Evolutionary conservation across 2,888 invertebrate species (phyloP).

Genomic region (Abrostola tripartita): DNA sequence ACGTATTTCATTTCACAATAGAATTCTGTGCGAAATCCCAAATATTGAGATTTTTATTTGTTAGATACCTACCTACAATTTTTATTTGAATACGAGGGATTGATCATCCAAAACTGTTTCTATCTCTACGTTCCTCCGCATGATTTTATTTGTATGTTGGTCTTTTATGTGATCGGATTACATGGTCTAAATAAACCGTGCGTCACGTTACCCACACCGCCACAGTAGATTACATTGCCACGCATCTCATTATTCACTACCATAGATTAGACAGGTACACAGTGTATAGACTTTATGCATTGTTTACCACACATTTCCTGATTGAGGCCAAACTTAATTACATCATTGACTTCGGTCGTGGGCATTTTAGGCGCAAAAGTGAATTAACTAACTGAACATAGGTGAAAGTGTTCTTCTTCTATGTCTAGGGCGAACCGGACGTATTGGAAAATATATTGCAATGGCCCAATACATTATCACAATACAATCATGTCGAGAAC

Average conservation of each 20-base stretch:
- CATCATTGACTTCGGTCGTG: conserved; percentile 15
- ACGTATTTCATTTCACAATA: background rate
- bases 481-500: background rate
- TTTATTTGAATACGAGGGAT: conserved; percentile 2
- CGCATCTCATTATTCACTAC: conserved; percentile 14
- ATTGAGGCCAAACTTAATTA: conserved; percentile 56
- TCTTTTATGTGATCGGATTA: too few species aligned
- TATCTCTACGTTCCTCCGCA: background rate
- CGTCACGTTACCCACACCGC: background rate
- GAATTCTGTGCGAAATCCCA: background rate
- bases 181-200: too few species aligned
- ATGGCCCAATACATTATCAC: background rate
- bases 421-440: background rate
- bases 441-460: background rate
- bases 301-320: conserved; percentile 50
- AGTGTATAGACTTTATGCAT: conserved; percentile 36
- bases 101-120: background rate
- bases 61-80: background rate
- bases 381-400: conserved; percentile 7
- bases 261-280: conserved; percentile 9
- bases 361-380: conserved; percentile 15
- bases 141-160: background rate
- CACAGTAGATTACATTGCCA: conserved; percentile 22
- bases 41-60: background rate
- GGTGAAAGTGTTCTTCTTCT: background rate